Percentiles rank a stretch among this genome's conserved stretches.
These are phyloP conservation scores for Cremastinae sp. DNA, from an alignment of 2,888 invertebrate genomes.

Conservation along the genomic window DNA sequence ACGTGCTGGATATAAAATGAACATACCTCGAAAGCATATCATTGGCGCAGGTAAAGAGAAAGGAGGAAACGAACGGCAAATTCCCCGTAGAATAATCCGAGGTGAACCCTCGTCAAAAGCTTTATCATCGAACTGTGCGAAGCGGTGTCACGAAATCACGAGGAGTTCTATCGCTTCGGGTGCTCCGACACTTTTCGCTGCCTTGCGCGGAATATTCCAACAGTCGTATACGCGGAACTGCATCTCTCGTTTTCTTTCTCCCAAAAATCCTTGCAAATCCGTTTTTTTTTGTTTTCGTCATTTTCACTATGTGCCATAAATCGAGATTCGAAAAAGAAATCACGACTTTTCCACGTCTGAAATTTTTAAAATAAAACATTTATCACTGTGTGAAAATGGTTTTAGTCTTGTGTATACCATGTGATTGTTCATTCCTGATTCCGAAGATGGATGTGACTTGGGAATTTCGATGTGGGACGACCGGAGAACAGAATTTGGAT, in stretches of 20 bases:
- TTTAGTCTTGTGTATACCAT: no score
- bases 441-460: no score
- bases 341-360: no score
- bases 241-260: background rate
- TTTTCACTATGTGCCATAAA: no score
- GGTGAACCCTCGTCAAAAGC: slow-evolving; percentile 65
- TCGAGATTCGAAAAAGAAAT: no score
- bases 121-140: slow-evolving; percentile 63
- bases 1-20: background rate
- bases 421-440: no score
- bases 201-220: slow-evolving; percentile 12
- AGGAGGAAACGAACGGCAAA: slow-evolving; percentile 40
- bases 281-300: background rate
- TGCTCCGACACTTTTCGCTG: slow-evolving; percentile 9
- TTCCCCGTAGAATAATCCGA: slow-evolving; percentile 58
- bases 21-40: slow-evolving; percentile 6
- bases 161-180: slow-evolving; percentile 14
- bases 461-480: no score
- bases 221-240: background rate
- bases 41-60: background rate
- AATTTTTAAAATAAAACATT: no score
- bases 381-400: no score
- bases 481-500: no score
- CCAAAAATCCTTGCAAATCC: background rate
- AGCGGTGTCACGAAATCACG: slow-evolving; percentile 30